Evolutionary conservation across 1,140 invertebrate genomes (phyloP).

Genomic region (Drosophila lowei): DNA sequence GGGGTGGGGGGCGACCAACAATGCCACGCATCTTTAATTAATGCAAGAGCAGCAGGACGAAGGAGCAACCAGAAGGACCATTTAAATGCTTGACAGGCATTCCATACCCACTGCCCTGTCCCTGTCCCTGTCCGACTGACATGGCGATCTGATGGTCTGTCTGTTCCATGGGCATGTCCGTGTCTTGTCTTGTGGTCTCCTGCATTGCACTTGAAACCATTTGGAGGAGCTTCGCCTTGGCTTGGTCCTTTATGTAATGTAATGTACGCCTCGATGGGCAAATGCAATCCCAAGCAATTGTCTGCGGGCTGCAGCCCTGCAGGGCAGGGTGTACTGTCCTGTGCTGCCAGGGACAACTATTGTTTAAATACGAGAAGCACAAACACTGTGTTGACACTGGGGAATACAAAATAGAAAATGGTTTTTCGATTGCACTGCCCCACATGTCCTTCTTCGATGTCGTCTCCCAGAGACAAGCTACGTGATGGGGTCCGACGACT

Average conservation of each 20-base stretch:
- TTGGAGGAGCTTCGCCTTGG: conserved; percentile 5
- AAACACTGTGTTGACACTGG: conserved; percentile 31
- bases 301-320: conserved; percentile 21
- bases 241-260: conserved; percentile 54
- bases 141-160: neutral
- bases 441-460: conserved; percentile 36
- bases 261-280: conserved; percentile 59
- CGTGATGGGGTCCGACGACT: conserved; percentile 31
- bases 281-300: conserved; percentile 58
- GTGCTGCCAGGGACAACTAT: conserved; percentile 40
- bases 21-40: conserved; percentile 67
- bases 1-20: conserved; percentile 21
- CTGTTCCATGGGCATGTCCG: conserved; percentile 4
- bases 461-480: conserved; percentile 3
- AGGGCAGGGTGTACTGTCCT: neutral
- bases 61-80: conserved; percentile 20
- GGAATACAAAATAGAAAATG: conserved; percentile 63
- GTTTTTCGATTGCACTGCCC: conserved; percentile 40
- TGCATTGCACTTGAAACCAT: conserved; percentile 57
- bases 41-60: conserved; percentile 39
- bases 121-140: neutral
- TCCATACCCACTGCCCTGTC: conserved; percentile 1
- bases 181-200: conserved; percentile 43
- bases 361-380: conserved; percentile 50
- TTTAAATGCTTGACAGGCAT: conserved; percentile 53